These are phyloP conservation scores for Lasioglossum villosulum DNA, from an alignment of 2,888 invertebrate species.

Conservation along the genomic window DNA sequence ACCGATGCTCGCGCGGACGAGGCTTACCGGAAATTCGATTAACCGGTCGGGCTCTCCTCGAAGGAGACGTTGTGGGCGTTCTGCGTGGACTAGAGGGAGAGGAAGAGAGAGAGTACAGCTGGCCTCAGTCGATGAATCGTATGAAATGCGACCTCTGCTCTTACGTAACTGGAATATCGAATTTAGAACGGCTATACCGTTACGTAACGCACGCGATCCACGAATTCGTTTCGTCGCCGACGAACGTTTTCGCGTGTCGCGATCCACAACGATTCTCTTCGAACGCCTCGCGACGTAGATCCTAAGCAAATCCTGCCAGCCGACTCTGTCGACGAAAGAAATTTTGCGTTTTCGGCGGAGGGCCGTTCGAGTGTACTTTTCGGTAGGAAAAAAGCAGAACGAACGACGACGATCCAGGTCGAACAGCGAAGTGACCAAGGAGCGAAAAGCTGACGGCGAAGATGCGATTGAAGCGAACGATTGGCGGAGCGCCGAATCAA, in stretches of 20 bases:
- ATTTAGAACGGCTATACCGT: slow-evolving; percentile 9
- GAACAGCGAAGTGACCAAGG: not conserved
- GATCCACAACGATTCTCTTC: not conserved
- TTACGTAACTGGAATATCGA: slow-evolving; percentile 26
- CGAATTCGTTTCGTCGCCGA: not conserved
- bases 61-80: not conserved
- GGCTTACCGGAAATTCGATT: slow-evolving; percentile 56
- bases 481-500: slow-evolving; percentile 53
- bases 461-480: slow-evolving; percentile 38
- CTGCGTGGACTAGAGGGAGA: not conserved
- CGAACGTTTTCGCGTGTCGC: not conserved
- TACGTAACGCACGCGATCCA: slow-evolving; percentile 16
- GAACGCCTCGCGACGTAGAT: not conserved
- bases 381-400: not conserved
- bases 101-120: not conserved
- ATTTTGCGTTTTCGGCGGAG: not conserved
- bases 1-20: slow-evolving; percentile 23
- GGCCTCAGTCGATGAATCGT: slow-evolving; percentile 24
- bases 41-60: slow-evolving; percentile 34
- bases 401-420: not conserved
- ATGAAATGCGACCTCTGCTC: slow-evolving; percentile 15
- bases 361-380: not conserved
- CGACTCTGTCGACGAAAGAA: not conserved
- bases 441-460: slow-evolving; percentile 24
- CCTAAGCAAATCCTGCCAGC: not conserved